phyloP scores from a whole-genome alignment of 2,888 invertebrate species.

The Thelaira solivaga region DNA sequence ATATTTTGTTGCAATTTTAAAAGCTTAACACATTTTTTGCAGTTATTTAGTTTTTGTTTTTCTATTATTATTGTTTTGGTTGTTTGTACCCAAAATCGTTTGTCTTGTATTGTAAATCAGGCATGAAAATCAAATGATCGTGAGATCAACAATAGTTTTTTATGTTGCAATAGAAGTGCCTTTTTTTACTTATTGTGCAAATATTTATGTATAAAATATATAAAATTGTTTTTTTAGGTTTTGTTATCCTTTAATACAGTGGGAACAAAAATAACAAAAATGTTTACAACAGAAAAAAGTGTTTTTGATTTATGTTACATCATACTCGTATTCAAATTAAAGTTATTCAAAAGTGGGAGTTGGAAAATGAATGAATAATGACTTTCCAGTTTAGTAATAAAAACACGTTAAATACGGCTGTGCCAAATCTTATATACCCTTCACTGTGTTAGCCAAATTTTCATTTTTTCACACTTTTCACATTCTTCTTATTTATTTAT shows the following conservation, averaged over 20 bases:
- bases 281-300: too few species aligned
- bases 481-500: too few species aligned
- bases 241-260: constrained; percentile 15
- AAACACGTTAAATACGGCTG: too few species aligned
- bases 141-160: constrained; percentile 52
- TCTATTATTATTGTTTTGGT: background rate
- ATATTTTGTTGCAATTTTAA: constrained; percentile 27
- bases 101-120: constrained; percentile 58
- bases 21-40: constrained; percentile 51
- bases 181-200: constrained; percentile 49
- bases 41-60: constrained; percentile 20
- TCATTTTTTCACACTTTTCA: too few species aligned
- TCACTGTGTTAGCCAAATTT: too few species aligned
- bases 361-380: too few species aligned
- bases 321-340: too few species aligned
- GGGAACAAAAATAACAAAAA: background rate
- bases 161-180: background rate
- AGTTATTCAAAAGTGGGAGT: too few species aligned
- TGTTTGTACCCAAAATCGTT: constrained; percentile 40
- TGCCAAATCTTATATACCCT: too few species aligned
- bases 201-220: constrained; percentile 36
- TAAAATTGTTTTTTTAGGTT: background rate
- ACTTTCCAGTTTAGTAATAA: too few species aligned
- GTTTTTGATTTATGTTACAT: too few species aligned
- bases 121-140: constrained; percentile 62